phyloP scores from a whole-genome alignment of 2,797 vertebrate genomes.

The Gallinago solitaria region DNA sequence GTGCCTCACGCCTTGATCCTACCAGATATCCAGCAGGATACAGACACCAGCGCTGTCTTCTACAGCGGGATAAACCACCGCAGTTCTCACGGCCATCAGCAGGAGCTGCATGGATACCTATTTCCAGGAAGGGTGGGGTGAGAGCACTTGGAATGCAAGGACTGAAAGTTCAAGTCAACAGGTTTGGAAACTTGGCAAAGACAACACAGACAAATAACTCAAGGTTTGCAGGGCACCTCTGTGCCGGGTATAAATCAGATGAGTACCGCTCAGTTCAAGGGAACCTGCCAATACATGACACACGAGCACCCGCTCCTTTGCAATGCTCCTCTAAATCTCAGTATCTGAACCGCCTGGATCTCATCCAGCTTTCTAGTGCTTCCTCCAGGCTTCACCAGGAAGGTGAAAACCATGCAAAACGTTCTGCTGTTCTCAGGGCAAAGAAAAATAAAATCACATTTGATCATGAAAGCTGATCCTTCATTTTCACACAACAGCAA shows the following conservation, averaged over 20 bases:
- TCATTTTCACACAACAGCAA: not conserved
- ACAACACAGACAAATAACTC: not conserved
- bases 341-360: not conserved
- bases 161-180: slow-evolving; percentile 54
- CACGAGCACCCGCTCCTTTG: not conserved
- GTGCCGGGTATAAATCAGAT: slow-evolving; percentile 6
- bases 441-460: not conserved
- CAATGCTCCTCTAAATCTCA: not conserved
- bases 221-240: slow-evolving; percentile 22
- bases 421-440: not conserved
- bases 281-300: not conserved
- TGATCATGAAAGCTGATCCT: not conserved
- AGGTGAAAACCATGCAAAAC: not conserved
- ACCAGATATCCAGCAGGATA: not conserved
- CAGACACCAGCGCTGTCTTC: not conserved
- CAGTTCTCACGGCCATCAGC: not conserved
- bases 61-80: not conserved
- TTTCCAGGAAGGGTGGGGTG: slow-evolving; percentile 31
- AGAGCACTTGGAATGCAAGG: not conserved
- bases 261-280: not conserved
- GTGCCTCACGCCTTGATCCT: not conserved
- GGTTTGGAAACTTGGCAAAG: slow-evolving; percentile 46
- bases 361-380: not conserved
- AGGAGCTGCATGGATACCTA: not conserved
- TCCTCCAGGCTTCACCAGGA: not conserved